Evolutionary conservation across 2,888 invertebrate genomes (phyloP).

Genomic region (Nomada flava): DNA sequence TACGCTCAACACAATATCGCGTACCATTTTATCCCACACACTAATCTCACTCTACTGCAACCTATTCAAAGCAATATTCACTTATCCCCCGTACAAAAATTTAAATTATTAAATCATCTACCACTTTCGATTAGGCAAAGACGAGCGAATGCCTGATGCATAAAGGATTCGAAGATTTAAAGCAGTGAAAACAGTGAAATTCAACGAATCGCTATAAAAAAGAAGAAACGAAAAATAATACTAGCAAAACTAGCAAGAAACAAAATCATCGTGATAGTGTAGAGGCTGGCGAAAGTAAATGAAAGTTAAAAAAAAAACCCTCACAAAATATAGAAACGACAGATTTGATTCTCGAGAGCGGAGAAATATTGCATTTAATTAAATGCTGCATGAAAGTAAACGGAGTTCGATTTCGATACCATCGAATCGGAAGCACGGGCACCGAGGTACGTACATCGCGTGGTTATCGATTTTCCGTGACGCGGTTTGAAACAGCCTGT

Average conservation of each 20-base stretch:
- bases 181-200: not conserved
- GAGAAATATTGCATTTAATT: too few relatives aligned
- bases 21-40: not conserved
- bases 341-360: too few relatives aligned
- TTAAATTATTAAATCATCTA: not conserved
- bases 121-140: too few relatives aligned
- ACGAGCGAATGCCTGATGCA: not conserved
- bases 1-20: not conserved
- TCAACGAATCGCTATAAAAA: not conserved
- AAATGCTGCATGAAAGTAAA: too few relatives aligned
- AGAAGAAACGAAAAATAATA: not conserved
- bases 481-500: constrained; percentile 17
- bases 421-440: not conserved
- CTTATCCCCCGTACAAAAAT: not conserved
- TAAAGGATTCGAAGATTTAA: not conserved
- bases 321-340: too few relatives aligned
- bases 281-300: too few relatives aligned
- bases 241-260: not conserved
- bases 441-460: constrained; percentile 12
- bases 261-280: too few relatives aligned
- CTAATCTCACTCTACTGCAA: not conserved
- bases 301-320: too few relatives aligned
- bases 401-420: not conserved
- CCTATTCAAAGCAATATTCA: not conserved
- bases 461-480: constrained; percentile 57